phyloP scores from a whole-genome alignment of 2,113 vertebrate genomes.

The Lophura nycthemera region DNA sequence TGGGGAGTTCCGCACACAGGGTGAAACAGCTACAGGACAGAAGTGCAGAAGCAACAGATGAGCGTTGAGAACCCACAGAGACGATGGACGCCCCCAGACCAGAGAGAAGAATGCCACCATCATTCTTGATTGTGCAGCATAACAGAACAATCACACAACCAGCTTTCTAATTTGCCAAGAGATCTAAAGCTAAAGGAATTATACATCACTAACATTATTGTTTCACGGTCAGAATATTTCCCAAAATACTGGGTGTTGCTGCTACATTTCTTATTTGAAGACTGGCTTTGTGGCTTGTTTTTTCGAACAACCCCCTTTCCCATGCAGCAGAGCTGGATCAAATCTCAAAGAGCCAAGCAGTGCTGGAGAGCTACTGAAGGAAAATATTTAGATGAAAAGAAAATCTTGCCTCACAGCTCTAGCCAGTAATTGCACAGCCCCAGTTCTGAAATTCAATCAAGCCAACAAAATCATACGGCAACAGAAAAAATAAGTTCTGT shows the following conservation, averaged over 20 bases:
- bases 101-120: background rate
- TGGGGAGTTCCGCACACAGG: too few relatives aligned
- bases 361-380: background rate
- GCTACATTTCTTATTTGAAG: background rate
- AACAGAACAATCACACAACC: background rate
- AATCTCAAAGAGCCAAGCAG: rapidly evolving
- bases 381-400: background rate
- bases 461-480: background rate
- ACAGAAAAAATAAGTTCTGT: background rate
- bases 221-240: background rate
- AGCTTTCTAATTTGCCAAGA: background rate
- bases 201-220: background rate
- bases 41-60: background rate
- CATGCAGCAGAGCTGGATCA: background rate
- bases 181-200: background rate
- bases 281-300: background rate
- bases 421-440: background rate
- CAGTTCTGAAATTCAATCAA: background rate
- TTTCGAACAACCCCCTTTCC: background rate
- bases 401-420: background rate
- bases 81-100: background rate
- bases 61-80: background rate
- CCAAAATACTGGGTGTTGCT: background rate
- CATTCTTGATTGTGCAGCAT: rapidly evolving
- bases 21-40: background rate